Base-by-base conservation (phyloP, 2,113 vertebrate genomes). In the Takifugu bimaculatus region DNA sequence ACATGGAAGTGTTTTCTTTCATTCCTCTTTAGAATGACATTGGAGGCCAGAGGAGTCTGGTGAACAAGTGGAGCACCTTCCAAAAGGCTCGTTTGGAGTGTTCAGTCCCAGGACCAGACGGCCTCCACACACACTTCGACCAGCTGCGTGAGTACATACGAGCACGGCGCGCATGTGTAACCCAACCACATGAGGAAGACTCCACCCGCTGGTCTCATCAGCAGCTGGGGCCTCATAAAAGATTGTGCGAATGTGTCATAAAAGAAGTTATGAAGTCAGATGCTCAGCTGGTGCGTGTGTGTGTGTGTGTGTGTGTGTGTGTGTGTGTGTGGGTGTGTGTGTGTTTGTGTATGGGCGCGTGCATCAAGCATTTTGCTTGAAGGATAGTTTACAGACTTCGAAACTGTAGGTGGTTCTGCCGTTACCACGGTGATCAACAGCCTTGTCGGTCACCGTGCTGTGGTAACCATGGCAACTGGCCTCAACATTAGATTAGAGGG, bases 51-150 rank as follows among this genome's bases (percentile, higher is more conserved):
- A 88, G 92, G 52, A 93, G 91, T 78, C 71, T 93, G 70, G 92
- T 93, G 13, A 89, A 93, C 54, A 93, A 93, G 77, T 93, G 92
- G 92, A 93, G 92, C 49, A 93, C 92, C 9, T 93, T 92, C 70
- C 90, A 92, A 71, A 93, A 93, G 74, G 85, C 92, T 48, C 88
- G 92, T n/a, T 74, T 93, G 69, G 85, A 92, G 27, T 93, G 92
- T 39, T 92, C 91, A 7, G 85, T 93, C 53, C 91, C 90, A 0
- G 90, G 92, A 55, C 78, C 88, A n/a, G 91, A 92, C 9, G 91
- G 91, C 61, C 81, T 92, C 29, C 90, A 92, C 74, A 93, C 92
- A 50, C 89, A 92, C 80, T 93, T 93, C 6, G 89, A 93, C 83
- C 91, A 91, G 65, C 88, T 93, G 64, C 91, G 92, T 93, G 77